Evolutionary conservation across 2,797 vertebrate species (phyloP).

Genomic region (Stomatorhinus walkeri): DNA sequence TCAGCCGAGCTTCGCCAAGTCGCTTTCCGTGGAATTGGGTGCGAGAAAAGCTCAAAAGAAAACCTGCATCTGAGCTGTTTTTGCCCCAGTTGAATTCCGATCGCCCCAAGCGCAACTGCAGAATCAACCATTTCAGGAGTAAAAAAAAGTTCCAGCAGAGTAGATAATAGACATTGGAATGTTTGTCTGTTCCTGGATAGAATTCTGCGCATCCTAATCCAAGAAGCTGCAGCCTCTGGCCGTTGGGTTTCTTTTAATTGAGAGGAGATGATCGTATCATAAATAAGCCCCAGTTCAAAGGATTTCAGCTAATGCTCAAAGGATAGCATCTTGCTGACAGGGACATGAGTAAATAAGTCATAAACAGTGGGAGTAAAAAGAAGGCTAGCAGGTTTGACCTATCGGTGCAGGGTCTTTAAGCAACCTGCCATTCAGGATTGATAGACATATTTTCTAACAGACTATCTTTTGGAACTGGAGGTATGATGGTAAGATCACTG

Average conservation of each 20-base stretch:
- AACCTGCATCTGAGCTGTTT: slow-evolving; percentile 19
- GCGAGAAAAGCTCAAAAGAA: slow-evolving; percentile 21
- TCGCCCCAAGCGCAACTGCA: slow-evolving; percentile 17
- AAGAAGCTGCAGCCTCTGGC: background rate
- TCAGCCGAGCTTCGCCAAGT: slow-evolving; percentile 36
- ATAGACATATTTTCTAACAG: background rate
- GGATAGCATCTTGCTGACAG: background rate
- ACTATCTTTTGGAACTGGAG: background rate
- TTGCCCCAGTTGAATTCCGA: slow-evolving; percentile 23
- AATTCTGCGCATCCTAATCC: slow-evolving; percentile 5
- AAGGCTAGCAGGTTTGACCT: background rate
- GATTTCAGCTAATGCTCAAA: background rate
- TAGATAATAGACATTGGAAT: slow-evolving; percentile 29
- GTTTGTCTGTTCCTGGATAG: slow-evolving; percentile 18
- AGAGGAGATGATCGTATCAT: background rate
- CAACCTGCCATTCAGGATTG: background rate
- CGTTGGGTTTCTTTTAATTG: background rate
- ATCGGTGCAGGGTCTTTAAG: background rate
- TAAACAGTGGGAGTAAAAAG: background rate
- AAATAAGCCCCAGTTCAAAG: background rate
- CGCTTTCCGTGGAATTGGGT: slow-evolving; percentile 34
- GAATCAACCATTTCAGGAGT: background rate
- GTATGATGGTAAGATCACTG: background rate
- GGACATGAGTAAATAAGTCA: background rate
- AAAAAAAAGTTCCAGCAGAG: slow-evolving; percentile 31